Base-by-base conservation (phyloP, 2,113 vertebrate species). In the Halcyon malimbica region DNA sequence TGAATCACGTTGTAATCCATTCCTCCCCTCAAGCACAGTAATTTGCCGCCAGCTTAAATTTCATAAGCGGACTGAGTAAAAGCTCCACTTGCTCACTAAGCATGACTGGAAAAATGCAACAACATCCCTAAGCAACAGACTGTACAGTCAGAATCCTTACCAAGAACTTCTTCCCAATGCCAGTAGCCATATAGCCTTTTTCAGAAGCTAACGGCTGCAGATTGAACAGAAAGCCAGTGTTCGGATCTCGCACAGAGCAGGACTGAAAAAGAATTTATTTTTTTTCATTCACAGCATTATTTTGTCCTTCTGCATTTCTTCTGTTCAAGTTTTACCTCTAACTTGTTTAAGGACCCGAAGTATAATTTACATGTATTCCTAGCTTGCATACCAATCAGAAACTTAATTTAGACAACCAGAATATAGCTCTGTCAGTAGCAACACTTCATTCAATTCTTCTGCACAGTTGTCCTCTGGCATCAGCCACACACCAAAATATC, bases 201-300 rank as follows among this genome's bases (percentile, higher is more conserved):
- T 96, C 71, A 12, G 64, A 96, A 89, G 98, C 98, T 54, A 99
- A 93, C 1, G 98, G 98, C 44, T 96, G 98, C 60, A 99, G 96
- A 96, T 99, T 98, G 87, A 99, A 99, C 80, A 98, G 96, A 94
- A 99, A 99, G 28, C 98, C 98, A 11, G 98, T 99, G 97, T 98
- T 98, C 15, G 99, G 99, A 83, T 99, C 99, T 87, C 94, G 96
- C 63, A 99, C 96, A 14, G 99, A 84, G 75, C 99, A 99, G 35
- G 93, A 98, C 99, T 99, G 70, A 2, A 28, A 21, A 50, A 53
- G 50, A 56, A 87, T 41, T 10, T 46, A 20, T 46, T 46, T 46
- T 46, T 46, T 46, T 46, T 46, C 18, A 46, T 46, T 46, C 46
- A 46, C 6, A 37, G 5, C 48, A 70, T 94, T 94, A 89, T 46